phyloP scores from a whole-genome alignment of 2,888 invertebrate genomes.

The Steinernema carpocapsae region DNA sequence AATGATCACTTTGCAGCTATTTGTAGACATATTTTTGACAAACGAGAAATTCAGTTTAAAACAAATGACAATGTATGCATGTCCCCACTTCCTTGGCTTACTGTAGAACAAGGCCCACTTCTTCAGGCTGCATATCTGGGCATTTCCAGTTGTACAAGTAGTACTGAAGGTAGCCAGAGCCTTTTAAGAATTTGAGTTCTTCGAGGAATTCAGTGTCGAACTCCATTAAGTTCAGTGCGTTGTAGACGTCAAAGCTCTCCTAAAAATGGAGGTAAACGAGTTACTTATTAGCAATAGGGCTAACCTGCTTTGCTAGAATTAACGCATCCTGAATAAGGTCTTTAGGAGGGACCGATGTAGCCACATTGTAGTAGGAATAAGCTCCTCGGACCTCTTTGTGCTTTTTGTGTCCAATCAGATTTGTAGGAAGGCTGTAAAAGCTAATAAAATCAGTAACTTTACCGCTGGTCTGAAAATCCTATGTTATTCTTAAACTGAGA shows the following conservation, averaged over 20 bases:
- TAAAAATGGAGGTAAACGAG: constrained; percentile 61
- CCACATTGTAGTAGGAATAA: constrained; percentile 97
- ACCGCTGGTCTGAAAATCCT: constrained; percentile 39
- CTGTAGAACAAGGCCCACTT: constrained; percentile 71
- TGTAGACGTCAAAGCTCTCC: constrained; percentile 96
- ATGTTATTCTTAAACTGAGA: neutral
- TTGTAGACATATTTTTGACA: too few species aligned
- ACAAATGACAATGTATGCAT: too few species aligned
- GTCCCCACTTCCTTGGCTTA: too few species aligned
- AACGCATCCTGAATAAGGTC: constrained; percentile 95
- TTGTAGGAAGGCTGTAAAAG: constrained; percentile 96
- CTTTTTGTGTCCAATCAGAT: constrained; percentile 95
- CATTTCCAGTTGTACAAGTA: constrained; percentile 99
- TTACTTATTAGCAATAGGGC: neutral
- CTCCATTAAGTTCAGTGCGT: constrained; percentile 98
- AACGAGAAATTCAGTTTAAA: too few species aligned
- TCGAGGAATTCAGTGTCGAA: constrained; percentile 85
- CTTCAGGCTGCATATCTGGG: constrained; percentile 86
- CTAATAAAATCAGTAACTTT: constrained; percentile 84
- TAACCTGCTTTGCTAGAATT: constrained; percentile 88
- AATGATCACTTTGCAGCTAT: too few species aligned
- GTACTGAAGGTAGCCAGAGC: constrained; percentile 98
- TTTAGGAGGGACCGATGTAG: constrained; percentile 81
- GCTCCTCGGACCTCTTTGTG: constrained; percentile 92
- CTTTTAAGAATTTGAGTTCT: constrained; percentile 94